Conservation (phyloP, 2,797 vertebrate species). For the Parauchenoglanis ngamensis region DNA sequence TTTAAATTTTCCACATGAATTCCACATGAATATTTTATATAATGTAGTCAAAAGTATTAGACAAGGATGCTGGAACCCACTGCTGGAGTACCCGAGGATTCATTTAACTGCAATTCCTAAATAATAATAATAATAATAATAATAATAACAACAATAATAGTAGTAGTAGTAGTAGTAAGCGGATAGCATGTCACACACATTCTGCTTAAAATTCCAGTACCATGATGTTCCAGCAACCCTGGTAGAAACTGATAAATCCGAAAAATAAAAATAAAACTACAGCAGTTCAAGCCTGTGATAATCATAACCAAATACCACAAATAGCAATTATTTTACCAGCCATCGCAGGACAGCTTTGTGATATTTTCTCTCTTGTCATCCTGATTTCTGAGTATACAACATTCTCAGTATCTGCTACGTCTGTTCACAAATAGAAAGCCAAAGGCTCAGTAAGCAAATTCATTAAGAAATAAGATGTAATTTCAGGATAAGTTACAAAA, state of each 20-base stretch:
- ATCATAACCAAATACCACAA: not conserved
- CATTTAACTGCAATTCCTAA: not conserved
- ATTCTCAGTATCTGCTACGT: constrained; percentile 43
- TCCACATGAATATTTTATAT: not conserved
- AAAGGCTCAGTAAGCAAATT: not conserved
- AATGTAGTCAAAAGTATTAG: not conserved
- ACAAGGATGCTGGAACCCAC: not conserved
- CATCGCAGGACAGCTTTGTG: not conserved
- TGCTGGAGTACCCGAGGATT: not conserved
- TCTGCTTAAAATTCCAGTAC: not conserved
- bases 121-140: not conserved
- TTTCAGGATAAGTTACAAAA: not conserved
- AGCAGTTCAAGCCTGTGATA: not conserved
- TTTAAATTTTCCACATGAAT: too few species aligned
- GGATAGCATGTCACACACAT: not conserved
- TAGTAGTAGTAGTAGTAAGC: not conserved
- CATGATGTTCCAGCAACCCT: not conserved
- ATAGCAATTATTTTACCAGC: constrained; percentile 33
- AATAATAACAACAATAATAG: not conserved
- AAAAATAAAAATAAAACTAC: not conserved
- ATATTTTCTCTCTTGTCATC: not conserved
- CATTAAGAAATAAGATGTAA: not conserved
- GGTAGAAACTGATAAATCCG: too few species aligned
- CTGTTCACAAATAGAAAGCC: not conserved
- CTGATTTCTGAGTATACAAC: constrained; percentile 60